These are phyloP conservation scores for Coreoperca whiteheadi DNA, from an alignment of 2,113 vertebrate genomes.

Conservation along the genomic window DNA sequence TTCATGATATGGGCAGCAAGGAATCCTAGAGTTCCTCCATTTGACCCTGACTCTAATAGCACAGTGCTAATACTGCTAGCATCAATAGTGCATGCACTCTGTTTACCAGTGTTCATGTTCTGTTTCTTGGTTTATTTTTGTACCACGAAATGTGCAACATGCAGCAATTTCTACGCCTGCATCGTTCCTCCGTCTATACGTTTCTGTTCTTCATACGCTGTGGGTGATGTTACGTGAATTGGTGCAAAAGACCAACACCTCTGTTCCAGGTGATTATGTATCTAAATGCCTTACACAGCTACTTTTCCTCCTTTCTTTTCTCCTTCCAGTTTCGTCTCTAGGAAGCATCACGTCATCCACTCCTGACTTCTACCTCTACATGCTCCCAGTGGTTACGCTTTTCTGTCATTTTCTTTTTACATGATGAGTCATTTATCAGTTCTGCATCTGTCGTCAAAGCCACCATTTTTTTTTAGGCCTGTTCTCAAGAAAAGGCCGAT, in stretches of 20 bases:
- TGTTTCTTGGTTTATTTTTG: background rate
- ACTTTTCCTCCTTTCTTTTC: background rate
- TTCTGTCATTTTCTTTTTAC: background rate
- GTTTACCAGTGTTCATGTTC: background rate
- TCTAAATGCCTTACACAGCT: background rate
- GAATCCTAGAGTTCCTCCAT: background rate
- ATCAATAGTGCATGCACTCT: background rate
- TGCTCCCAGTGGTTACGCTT: background rate
- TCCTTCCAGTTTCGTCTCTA: background rate
- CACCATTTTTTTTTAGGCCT: conserved; percentile 9
- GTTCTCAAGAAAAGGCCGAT: conserved; percentile 24
- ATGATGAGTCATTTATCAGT: conserved; percentile 36
- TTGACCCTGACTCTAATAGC: background rate
- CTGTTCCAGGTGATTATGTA: background rate
- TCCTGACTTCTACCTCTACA: conserved; percentile 34
- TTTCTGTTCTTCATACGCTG: background rate
- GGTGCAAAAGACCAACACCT: background rate
- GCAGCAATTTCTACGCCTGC: background rate
- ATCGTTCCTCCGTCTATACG: background rate
- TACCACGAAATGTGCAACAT: background rate
- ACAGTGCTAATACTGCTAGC: background rate
- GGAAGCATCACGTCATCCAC: conserved; percentile 16
- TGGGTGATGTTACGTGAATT: background rate
- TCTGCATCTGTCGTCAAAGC: conserved; percentile 22
- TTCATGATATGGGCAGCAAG: background rate